phyloP scores from a whole-genome alignment of 2,888 invertebrate species.

The Nasonia oneida region DNA sequence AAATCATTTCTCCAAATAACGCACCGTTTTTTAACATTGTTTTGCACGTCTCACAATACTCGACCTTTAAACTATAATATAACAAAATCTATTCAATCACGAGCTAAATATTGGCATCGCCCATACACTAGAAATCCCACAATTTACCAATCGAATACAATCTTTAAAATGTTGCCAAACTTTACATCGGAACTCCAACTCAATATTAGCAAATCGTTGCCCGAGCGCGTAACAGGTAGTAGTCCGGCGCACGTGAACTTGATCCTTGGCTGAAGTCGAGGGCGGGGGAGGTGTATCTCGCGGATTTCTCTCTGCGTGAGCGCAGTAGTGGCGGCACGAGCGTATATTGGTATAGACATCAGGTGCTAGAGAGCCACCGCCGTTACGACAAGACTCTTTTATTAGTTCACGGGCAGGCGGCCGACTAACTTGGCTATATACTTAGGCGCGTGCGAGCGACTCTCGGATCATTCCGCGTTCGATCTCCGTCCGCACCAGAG shows the following conservation, averaged over 20 bases:
- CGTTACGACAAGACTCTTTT: constrained; percentile 23
- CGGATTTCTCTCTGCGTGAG: neutral
- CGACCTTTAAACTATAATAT: too few species aligned
- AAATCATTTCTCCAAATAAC: too few species aligned
- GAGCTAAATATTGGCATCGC: too few species aligned
- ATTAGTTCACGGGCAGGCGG: constrained; percentile 38
- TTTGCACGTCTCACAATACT: too few species aligned
- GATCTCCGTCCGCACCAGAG: neutral
- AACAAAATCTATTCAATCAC: too few species aligned
- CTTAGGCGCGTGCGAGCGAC: neutral
- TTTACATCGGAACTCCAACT: neutral
- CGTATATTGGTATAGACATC: neutral
- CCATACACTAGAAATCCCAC: too few species aligned
- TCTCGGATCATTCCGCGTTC: constrained; percentile 2
- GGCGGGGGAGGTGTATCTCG: neutral
- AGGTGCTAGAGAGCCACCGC: constrained; percentile 24
- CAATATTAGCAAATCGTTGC: neutral
- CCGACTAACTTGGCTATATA: neutral
- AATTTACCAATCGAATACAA: too few species aligned
- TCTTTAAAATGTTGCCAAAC: too few species aligned
- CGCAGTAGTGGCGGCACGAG: neutral
- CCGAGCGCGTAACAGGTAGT: neutral
- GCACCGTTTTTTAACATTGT: too few species aligned
- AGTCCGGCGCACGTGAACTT: neutral
- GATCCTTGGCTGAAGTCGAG: constrained; percentile 5